phyloP scores from a whole-genome alignment of 2,888 invertebrate genomes.

The Metellina segmentata region DNA sequence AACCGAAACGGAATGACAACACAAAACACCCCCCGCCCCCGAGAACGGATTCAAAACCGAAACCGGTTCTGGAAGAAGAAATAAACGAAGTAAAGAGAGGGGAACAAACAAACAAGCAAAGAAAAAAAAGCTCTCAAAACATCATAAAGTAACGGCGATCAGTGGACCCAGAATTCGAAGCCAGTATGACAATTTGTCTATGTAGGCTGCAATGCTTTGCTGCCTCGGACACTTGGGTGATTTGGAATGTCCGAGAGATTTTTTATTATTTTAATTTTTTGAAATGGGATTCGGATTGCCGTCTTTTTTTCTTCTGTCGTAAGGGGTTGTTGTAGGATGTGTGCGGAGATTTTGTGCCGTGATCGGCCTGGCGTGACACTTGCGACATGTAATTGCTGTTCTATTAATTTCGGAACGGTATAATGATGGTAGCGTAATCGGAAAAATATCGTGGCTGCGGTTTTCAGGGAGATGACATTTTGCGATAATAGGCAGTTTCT shows the following conservation, averaged over 20 bases:
- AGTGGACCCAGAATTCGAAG: slow-evolving; percentile 48
- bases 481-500: slow-evolving; percentile 27
- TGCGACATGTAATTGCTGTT: slow-evolving; percentile 62
- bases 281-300: slow-evolving; percentile 23
- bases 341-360: slow-evolving; percentile 40
- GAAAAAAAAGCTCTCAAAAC: slow-evolving; percentile 30
- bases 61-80: slow-evolving; percentile 64
- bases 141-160: slow-evolving; percentile 41
- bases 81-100: slow-evolving; percentile 28
- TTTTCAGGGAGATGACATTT: slow-evolving; percentile 44
- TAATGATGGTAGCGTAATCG: slow-evolving; percentile 22
- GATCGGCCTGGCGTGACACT: slow-evolving; percentile 39
- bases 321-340: not conserved
- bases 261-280: slow-evolving; percentile 39
- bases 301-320: slow-evolving; percentile 26
- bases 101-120: not conserved
- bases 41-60: not conserved
- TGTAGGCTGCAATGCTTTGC: slow-evolving; percentile 66
- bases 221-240: slow-evolving; percentile 51
- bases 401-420: slow-evolving; percentile 47
- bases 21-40: slow-evolving; percentile 33
- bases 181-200: slow-evolving; percentile 31
- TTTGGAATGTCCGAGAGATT: slow-evolving; percentile 4
- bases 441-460: slow-evolving; percentile 1
- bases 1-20: slow-evolving; percentile 32